These are phyloP conservation scores for Emydocephalus ijimae DNA, from an alignment of 2,113 vertebrate species.

Conservation along the genomic window DNA sequence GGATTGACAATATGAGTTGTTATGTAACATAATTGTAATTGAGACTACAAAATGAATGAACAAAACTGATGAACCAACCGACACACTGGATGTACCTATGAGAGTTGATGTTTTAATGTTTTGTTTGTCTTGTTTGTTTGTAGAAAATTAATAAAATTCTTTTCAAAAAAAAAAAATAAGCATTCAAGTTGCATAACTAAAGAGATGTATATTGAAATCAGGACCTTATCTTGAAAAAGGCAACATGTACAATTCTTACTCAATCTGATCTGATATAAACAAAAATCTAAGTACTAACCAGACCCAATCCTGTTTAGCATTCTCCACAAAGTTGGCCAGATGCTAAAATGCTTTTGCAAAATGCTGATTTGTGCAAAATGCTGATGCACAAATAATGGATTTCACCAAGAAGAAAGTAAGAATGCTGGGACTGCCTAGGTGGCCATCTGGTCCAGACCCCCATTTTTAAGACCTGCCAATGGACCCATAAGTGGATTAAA, in stretches of 20 bases:
- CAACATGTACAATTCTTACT: neutral
- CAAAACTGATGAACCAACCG: too few relatives aligned
- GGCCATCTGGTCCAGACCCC: neutral
- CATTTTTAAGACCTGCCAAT: neutral
- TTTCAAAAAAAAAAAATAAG: too few relatives aligned
- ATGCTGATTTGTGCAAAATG: neutral
- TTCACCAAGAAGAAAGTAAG: neutral
- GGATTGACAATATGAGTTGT: too few relatives aligned
- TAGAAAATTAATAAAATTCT: too few relatives aligned
- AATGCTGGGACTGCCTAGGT: neutral
- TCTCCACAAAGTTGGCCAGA: neutral
- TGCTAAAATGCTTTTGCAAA: neutral
- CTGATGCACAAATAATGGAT: neutral
- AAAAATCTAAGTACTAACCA: neutral
- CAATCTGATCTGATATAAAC: neutral
- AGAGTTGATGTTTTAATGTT: too few relatives aligned
- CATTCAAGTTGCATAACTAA: neutral
- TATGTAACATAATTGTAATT: too few relatives aligned
- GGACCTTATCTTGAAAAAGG: neutral
- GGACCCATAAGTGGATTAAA: neutral
- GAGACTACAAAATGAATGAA: too few relatives aligned
- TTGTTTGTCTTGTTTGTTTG: too few relatives aligned
- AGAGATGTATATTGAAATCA: neutral
- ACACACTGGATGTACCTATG: too few relatives aligned
- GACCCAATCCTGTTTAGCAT: neutral